Conservation (phyloP, 2,797 vertebrate species). For the Adrianichthys oophorus region DNA sequence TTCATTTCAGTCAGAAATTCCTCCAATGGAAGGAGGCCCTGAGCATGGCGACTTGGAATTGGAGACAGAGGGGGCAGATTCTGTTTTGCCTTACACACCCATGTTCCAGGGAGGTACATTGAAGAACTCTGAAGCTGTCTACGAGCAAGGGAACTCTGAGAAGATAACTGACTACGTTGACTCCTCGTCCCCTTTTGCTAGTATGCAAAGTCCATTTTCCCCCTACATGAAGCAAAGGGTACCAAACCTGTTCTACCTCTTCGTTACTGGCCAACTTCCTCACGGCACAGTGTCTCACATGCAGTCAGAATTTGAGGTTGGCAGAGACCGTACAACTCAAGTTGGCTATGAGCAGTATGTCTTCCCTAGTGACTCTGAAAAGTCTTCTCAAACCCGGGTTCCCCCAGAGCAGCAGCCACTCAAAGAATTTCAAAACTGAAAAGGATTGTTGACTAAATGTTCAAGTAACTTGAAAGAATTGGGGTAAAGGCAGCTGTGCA, state of each 20-base stretch:
- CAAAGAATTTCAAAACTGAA: background rate
- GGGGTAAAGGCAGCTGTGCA: background rate
- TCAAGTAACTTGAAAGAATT: no score
- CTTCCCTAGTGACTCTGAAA: background rate
- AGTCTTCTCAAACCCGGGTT: background rate
- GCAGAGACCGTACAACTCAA: constrained; percentile 14
- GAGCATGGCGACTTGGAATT: background rate
- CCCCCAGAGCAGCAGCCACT: background rate
- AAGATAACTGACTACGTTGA: constrained; percentile 19
- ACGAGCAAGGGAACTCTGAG: constrained; percentile 23
- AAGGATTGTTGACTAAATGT: background rate
- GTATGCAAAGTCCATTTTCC: accelerated
- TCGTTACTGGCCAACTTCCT: constrained; percentile 33
- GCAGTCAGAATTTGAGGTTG: constrained; percentile 9
- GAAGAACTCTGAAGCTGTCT: background rate
- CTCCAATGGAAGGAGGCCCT: background rate
- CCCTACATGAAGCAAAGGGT: background rate
- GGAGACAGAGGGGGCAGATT: background rate
- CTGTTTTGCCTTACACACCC: background rate
- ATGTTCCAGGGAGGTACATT: constrained; percentile 24
- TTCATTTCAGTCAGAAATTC: constrained; percentile 6
- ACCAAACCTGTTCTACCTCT: background rate
- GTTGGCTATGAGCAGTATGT: constrained; percentile 13
- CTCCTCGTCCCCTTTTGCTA: background rate
- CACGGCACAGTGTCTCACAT: constrained; percentile 8